A percentile compares a stretch with the other conserved stretches of the same genome.
phyloP scores from a whole-genome alignment of 2,797 vertebrate species.

The Rousettus madagascariensis region DNA sequence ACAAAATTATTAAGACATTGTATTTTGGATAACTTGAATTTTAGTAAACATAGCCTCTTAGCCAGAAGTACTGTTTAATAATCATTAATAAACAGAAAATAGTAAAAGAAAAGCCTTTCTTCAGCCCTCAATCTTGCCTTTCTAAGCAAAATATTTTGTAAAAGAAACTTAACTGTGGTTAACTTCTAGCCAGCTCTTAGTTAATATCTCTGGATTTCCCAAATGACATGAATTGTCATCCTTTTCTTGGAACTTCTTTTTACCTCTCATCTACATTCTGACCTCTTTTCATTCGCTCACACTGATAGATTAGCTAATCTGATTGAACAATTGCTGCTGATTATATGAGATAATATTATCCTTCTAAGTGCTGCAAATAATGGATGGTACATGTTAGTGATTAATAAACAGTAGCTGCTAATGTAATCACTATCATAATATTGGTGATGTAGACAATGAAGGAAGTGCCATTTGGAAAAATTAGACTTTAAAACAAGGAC shows the following conservation, averaged over 20 bases:
- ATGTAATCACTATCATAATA: not conserved
- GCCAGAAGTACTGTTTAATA: not conserved
- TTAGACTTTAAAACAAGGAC: not conserved
- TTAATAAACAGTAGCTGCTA: not conserved
- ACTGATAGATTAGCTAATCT: not conserved
- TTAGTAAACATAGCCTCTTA: not conserved
- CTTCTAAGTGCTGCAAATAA: slow-evolving; percentile 19
- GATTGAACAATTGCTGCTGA: not conserved
- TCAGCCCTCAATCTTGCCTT: not conserved
- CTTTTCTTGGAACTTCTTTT: not conserved
- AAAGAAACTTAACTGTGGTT: not conserved
- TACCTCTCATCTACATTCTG: not conserved
- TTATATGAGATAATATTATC: not conserved
- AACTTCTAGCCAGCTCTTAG: not conserved
- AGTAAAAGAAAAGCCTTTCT: not conserved
- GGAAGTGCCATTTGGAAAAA: not conserved
- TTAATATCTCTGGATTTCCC: not conserved
- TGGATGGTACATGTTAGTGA: not conserved
- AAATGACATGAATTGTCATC: not conserved
- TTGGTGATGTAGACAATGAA: not conserved
- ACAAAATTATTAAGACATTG: not conserved
- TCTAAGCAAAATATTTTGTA: not conserved
- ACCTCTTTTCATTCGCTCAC: not conserved
- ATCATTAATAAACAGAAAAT: slow-evolving; percentile 10
- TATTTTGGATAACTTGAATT: slow-evolving; percentile 31